phyloP scores from a whole-genome alignment of 1,140 invertebrate species.

The Drosophila sulfurigaster region DNA sequence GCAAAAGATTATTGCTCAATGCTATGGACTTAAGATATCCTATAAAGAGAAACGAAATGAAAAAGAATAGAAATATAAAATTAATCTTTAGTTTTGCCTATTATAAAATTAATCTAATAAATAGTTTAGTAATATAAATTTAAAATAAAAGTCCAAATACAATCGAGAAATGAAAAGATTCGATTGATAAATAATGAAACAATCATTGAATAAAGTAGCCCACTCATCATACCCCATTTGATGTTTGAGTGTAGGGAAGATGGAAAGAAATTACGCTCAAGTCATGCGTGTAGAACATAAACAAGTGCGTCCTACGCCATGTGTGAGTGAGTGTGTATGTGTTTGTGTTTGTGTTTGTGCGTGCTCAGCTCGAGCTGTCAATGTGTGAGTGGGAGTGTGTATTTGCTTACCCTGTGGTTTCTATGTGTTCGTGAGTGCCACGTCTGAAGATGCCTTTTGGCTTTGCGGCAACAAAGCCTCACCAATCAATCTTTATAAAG shows the following conservation, averaged over 20 bases:
- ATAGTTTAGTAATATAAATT: too few relatives aligned
- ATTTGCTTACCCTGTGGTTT: slow-evolving; percentile 64
- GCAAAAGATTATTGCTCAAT: background rate
- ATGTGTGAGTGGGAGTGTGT: slow-evolving; percentile 17
- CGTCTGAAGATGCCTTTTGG: slow-evolving; percentile 43
- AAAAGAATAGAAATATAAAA: too few relatives aligned
- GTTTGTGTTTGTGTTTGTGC: slow-evolving; percentile 16
- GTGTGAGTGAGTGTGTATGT: slow-evolving; percentile 21
- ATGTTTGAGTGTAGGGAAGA: slow-evolving; percentile 5
- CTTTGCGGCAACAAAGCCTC: slow-evolving; percentile 37
- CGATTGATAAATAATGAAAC: too few relatives aligned
- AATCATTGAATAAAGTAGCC: too few relatives aligned
- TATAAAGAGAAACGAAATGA: background rate
- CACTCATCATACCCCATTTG: background rate
- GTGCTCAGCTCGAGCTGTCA: slow-evolving; percentile 22
- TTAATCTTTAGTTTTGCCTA: too few relatives aligned
- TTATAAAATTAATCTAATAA: too few relatives aligned
- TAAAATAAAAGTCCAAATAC: too few relatives aligned
- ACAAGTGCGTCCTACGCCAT: slow-evolving; percentile 63
- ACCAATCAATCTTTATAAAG: slow-evolving; percentile 80
- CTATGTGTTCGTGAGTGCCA: slow-evolving; percentile 28
- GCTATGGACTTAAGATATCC: background rate
- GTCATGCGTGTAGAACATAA: slow-evolving; percentile 78
- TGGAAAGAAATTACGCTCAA: slow-evolving; percentile 65
- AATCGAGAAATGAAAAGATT: too few relatives aligned